Base-by-base conservation (phyloP, 1,140 invertebrate genomes). In the Hypsibius dujardini region DNA sequence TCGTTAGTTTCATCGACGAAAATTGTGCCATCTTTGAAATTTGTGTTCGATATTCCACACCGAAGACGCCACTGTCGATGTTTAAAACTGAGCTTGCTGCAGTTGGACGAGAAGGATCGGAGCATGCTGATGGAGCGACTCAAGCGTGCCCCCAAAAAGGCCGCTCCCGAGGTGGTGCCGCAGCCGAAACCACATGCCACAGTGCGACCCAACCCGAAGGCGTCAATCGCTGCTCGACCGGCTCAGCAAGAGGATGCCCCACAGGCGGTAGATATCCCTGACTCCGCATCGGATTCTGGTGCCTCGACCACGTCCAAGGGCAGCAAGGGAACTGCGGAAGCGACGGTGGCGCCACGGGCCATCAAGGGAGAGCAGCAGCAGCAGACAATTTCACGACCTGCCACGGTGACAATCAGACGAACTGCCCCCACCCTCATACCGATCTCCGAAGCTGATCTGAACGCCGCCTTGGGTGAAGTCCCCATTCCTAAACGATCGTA, bases 41-140 rank as follows among this genome's bases (percentile, higher is more conserved):
- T 28, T 28, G 28, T 28, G 28, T 28, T 28, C 28, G 28, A 28
- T 28, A 28, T 28, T 28, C 28, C 28, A 28, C 28, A 28, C 28
- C 28, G 28, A 28, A 28, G 28, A 28, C 28, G 28, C 28, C 28
- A 28, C 28, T 28, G 28, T 28, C 28, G 28, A 28, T 28, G 28
- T 28, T 28, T 28, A 28, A 28, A 28, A 28, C 28, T 28, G 28
- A 28, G 59, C 40, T 73, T 47, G 73, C 76, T 78, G 46, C 77
- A 91, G 87, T 86, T 94, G 76, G 89, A 87, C 42, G 92, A 96
- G 75, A 98, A 98, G 81, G 93, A 97, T 77, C 84, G 89, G 75
- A 90, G 90, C 1, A 82, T 96, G 72, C 80, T 98, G 46, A 93
- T 97, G 77, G 94, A 98, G 79, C 83, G 95, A 60, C 95, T 98